These are phyloP conservation scores for Pachymerium ferrugineum DNA, from an alignment of 2,888 invertebrate genomes.

Conservation along the genomic window DNA sequence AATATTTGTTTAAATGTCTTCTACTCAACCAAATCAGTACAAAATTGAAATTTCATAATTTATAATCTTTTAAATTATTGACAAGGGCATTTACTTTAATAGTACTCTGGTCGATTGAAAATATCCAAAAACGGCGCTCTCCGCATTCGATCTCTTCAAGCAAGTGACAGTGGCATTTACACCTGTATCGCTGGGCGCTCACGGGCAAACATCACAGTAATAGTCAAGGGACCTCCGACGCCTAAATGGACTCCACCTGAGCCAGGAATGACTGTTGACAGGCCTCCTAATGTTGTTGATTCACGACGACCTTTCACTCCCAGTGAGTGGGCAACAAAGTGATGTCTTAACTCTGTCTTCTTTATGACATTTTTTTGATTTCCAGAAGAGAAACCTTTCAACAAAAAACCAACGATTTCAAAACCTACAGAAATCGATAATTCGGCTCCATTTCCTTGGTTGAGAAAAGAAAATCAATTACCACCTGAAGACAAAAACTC, in stretches of 20 bases:
- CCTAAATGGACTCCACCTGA: constrained; percentile 74
- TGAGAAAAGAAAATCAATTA: not conserved
- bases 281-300: constrained; percentile 35
- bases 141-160: constrained; percentile 71
- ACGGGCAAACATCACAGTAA: constrained; percentile 70
- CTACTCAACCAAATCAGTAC: no score
- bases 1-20: no score
- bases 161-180: constrained; percentile 76
- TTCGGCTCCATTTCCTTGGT: not conserved
- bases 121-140: constrained; percentile 84
- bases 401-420: not conserved
- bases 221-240: constrained; percentile 64
- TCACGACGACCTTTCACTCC: not conserved
- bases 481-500: constrained; percentile 7
- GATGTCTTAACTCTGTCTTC: not conserved
- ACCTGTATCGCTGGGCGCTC: constrained; percentile 77
- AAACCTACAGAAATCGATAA: not conserved
- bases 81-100: not conserved
- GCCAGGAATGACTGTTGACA: constrained; percentile 51
- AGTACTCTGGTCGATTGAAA: constrained; percentile 54
- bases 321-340: constrained; percentile 1
- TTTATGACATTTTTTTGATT: not conserved
- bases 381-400: not conserved
- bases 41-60: not conserved
- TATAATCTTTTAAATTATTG: not conserved